These are phyloP conservation scores for Hyphantria cunea DNA, from an alignment of 1,140 invertebrate species.

Conservation along the genomic window DNA sequence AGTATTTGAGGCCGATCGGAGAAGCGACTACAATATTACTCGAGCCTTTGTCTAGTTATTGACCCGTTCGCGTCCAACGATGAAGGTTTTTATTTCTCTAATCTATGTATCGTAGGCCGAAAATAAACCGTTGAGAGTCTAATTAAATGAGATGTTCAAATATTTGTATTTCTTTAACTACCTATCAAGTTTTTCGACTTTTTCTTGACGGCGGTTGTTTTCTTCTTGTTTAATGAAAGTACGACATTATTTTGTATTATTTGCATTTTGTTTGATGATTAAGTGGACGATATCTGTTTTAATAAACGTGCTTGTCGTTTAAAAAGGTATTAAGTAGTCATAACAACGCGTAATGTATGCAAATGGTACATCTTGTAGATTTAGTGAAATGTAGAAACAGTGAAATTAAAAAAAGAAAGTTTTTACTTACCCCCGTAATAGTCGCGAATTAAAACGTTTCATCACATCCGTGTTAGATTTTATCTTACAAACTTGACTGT, in stretches of 20 bases:
- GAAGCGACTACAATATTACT: constrained; percentile 72
- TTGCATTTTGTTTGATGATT: constrained; percentile 30
- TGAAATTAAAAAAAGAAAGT: constrained; percentile 28
- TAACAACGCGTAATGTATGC: constrained; percentile 33
- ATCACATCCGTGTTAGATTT: constrained; percentile 25
- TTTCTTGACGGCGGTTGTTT: neutral
- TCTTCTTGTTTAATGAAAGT: constrained; percentile 23
- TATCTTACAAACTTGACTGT: constrained; percentile 10
- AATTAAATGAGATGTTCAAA: constrained; percentile 26
- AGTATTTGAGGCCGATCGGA: constrained; percentile 79
- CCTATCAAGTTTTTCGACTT: neutral
- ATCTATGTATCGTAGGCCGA: constrained; percentile 21
- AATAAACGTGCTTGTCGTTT: constrained; percentile 28
- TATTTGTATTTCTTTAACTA: constrained; percentile 1
- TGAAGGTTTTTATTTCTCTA: constrained; percentile 53
- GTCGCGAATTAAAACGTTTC: constrained; percentile 20
- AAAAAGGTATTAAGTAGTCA: constrained; percentile 35
- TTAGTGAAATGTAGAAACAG: constrained; percentile 9
- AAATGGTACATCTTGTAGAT: constrained; percentile 30
- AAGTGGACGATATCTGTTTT: constrained; percentile 20
- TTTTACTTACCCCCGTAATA: constrained; percentile 9
- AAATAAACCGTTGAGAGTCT: constrained; percentile 6
- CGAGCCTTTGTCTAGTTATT: constrained; percentile 78
- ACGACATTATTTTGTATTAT: constrained; percentile 16
- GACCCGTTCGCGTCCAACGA: constrained; percentile 51